Evolutionary conservation across 2,113 vertebrate genomes (phyloP).

Genomic region (Pungitius pungitius): DNA sequence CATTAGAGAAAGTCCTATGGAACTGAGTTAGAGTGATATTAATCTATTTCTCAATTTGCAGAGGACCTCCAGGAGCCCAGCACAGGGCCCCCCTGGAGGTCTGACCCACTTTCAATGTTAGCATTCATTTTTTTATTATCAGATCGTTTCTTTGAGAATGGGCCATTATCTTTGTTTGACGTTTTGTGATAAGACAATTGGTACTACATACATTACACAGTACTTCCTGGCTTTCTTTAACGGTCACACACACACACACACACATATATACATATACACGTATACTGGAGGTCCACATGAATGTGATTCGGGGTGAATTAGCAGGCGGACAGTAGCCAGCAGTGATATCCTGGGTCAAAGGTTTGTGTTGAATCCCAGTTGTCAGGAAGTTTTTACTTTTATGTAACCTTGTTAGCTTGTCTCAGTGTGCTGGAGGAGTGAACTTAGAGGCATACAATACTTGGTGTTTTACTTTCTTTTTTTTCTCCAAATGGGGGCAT

Average conservation of each 20-base stretch:
- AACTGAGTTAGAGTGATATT: slow-evolving; percentile 52
- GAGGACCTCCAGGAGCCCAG: slow-evolving; percentile 32
- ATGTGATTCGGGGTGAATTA: not conserved
- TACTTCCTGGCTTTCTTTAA: not conserved
- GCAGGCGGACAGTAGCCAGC: not conserved
- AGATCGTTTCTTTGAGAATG: not conserved
- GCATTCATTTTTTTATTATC: not conserved
- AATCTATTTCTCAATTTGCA: slow-evolving; percentile 74
- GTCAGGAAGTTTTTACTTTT: not conserved
- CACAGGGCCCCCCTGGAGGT: slow-evolving; percentile 37
- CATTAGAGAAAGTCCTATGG: slow-evolving; percentile 60
- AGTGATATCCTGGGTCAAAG: not conserved
- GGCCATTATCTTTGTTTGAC: not conserved
- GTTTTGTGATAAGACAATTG: not conserved
- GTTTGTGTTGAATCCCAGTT: not conserved
- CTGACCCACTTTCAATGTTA: slow-evolving; percentile 59
- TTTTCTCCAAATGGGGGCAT: not conserved
- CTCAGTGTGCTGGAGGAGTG: not conserved
- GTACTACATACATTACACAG: too few species aligned
- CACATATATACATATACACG: not conserved
- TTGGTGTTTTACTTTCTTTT: not conserved
- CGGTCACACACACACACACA: too few species aligned
- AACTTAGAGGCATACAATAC: not conserved
- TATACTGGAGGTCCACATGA: not conserved
- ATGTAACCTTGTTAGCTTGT: not conserved